Evolutionary conservation across 2,888 invertebrate species (phyloP).

Genomic region (Lithophane socia): DNA sequence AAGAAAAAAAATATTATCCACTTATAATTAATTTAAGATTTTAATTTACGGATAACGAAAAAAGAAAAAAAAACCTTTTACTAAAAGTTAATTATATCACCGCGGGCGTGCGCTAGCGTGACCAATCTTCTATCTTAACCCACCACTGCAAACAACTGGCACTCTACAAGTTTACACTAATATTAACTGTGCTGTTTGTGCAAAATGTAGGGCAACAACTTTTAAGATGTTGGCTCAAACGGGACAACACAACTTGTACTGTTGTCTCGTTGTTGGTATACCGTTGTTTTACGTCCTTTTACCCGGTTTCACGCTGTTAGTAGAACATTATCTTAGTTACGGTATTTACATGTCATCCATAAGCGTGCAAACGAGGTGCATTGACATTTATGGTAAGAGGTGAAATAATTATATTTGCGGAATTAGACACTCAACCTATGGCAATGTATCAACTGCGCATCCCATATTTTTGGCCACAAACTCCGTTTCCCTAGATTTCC

Average conservation of each 20-base stretch:
- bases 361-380: not conserved
- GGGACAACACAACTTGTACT: not conserved
- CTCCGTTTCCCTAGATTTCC: too few species aligned
- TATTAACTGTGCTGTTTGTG: slow-evolving; percentile 28
- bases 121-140: slow-evolving; percentile 52
- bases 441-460: not conserved
- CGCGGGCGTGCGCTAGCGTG: slow-evolving; percentile 22
- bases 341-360: not conserved
- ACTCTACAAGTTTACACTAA: slow-evolving; percentile 7
- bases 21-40: not conserved
- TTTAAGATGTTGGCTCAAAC: slow-evolving; percentile 1
- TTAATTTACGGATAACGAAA: not conserved
- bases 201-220: slow-evolving; percentile 8
- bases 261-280: not conserved
- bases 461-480: not conserved
- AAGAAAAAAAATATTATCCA: not conserved
- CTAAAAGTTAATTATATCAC: slow-evolving; percentile 28
- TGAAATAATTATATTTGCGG: not conserved
- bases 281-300: not conserved
- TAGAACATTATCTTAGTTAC: not conserved
- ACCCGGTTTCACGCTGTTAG: not conserved
- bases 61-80: not conserved
- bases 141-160: slow-evolving; percentile 35
- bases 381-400: not conserved
- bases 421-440: not conserved